These are phyloP conservation scores for Colius striatus DNA, from an alignment of 2,113 vertebrate genomes.

Conservation along the genomic window DNA sequence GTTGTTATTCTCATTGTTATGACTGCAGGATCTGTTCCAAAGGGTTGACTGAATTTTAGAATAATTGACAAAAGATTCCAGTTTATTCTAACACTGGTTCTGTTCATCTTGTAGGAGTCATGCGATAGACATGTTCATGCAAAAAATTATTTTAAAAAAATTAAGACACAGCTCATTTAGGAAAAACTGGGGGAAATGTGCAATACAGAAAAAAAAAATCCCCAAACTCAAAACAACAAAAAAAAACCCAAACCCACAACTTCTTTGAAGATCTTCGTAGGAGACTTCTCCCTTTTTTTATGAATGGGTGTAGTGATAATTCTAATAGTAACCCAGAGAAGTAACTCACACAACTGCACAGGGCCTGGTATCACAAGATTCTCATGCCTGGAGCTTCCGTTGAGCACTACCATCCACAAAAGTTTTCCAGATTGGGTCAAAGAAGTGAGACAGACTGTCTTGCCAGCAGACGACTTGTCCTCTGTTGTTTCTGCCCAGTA, in stretches of 20 bases:
- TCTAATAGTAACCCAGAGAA: neutral
- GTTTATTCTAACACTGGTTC: neutral
- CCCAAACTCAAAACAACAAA: too few relatives aligned
- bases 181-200: neutral
- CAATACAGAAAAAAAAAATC: accelerated
- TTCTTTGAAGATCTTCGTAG: neutral
- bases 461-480: neutral
- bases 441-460: neutral
- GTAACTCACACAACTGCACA: neutral
- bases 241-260: too few relatives aligned
- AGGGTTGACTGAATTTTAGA: neutral
- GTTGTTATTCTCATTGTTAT: neutral
- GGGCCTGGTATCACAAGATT: neutral
- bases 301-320: neutral
- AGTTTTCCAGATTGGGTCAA: neutral
- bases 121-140: neutral
- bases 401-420: neutral
- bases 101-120: neutral
- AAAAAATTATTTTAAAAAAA: neutral
- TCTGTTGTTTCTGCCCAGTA: neutral
- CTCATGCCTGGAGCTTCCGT: neutral
- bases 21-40: neutral
- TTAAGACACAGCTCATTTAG: neutral
- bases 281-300: neutral
- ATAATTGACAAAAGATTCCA: neutral